These are phyloP conservation scores for Cyphomyrus plagiostoma DNA, from an alignment of 2,113 vertebrate genomes.

Conservation along the genomic window DNA sequence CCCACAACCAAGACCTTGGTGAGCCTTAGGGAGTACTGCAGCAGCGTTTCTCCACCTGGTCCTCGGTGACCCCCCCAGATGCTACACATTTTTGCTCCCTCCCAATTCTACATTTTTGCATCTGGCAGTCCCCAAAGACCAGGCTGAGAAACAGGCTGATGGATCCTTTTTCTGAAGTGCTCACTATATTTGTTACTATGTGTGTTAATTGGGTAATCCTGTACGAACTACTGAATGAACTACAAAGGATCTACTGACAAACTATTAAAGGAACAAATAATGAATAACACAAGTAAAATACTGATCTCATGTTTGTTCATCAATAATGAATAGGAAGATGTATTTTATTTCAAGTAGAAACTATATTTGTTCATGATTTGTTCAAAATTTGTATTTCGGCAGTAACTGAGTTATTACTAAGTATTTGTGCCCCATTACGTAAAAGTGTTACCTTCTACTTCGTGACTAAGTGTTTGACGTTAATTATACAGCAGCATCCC, in stretches of 20 bases:
- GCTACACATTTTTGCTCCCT: background rate
- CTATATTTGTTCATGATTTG: background rate
- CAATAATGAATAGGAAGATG: background rate
- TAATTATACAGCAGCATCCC: background rate
- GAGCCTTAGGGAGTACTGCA: constrained; percentile 32
- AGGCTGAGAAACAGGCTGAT: constrained; percentile 60
- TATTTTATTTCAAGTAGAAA: background rate
- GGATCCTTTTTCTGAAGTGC: no score
- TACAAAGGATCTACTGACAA: no score
- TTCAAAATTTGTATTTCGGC: background rate
- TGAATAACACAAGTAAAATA: background rate
- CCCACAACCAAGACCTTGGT: constrained; percentile 95
- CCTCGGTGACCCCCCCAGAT: background rate
- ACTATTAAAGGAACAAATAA: background rate
- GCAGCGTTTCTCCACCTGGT: background rate
- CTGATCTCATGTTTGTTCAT: background rate
- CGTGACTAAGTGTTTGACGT: background rate
- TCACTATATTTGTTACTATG: no score
- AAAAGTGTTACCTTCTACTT: background rate
- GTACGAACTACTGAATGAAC: background rate
- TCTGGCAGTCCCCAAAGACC: background rate
- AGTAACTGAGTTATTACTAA: background rate
- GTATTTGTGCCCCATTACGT: background rate
- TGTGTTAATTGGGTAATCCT: no score
- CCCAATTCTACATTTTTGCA: background rate